phyloP scores from a whole-genome alignment of 2,797 vertebrate species.

The Argyrosomus regius region DNA sequence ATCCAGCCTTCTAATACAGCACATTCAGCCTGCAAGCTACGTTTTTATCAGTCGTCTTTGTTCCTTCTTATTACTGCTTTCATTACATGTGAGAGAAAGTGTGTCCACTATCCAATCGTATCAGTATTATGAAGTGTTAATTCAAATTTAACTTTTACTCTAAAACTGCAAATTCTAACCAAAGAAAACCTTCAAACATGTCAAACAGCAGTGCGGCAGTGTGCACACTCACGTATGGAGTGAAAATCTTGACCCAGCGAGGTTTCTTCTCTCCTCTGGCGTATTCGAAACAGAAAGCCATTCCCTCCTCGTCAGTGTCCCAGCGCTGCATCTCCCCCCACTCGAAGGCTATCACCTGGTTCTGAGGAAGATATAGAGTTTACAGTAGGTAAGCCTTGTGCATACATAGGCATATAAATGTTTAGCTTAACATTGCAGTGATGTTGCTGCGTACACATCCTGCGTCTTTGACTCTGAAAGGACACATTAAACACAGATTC shows the following conservation, averaged over 20 bases:
- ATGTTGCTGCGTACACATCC: too few species aligned
- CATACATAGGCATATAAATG: neutral
- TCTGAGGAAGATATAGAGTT: slow-evolving; percentile 79
- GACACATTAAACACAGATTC: too few species aligned
- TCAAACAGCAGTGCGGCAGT: neutral
- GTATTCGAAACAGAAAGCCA: slow-evolving; percentile 98
- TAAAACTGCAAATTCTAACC: neutral
- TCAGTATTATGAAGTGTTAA: neutral
- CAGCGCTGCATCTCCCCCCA: slow-evolving; percentile 98
- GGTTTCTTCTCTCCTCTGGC: slow-evolving; percentile 96
- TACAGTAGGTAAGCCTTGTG: neutral
- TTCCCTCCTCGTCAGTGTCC: slow-evolving; percentile 98
- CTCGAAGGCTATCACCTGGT: slow-evolving; percentile 96
- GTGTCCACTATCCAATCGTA: neutral
- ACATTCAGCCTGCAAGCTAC: neutral
- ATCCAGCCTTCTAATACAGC: neutral
- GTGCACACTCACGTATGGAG: slow-evolving; percentile 91
- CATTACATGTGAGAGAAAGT: neutral
- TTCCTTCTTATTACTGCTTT: neutral
- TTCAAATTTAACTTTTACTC: neutral
- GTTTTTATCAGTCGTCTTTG: neutral
- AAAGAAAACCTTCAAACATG: too few species aligned
- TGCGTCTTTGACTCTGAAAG: too few species aligned
- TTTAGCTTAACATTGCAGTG: neutral
- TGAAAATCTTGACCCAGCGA: slow-evolving; percentile 99